phyloP scores from a whole-genome alignment of 2,888 invertebrate genomes.

The Proisotoma minuta region DNA sequence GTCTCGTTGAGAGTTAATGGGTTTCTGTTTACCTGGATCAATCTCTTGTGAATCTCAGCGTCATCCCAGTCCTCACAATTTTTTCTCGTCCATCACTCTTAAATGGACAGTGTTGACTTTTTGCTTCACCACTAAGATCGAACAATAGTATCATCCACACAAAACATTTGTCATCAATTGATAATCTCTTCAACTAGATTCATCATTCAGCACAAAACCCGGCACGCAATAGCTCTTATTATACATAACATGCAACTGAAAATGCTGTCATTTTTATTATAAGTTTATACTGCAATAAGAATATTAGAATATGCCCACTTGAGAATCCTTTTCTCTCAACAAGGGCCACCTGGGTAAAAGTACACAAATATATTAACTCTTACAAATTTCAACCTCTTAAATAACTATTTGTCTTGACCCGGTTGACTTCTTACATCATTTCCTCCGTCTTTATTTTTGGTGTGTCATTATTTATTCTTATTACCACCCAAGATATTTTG shows the following conservation, averaged over 20 bases:
- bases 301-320: no score
- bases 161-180: no score
- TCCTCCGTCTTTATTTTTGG: background rate
- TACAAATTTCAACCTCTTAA: slow-evolving; percentile 9
- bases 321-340: background rate
- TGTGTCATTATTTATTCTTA: slow-evolving; percentile 7
- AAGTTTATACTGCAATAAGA: no score
- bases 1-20: slow-evolving; percentile 28
- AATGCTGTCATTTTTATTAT: no score
- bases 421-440: background rate
- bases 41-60: background rate
- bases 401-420: no score
- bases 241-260: no score
- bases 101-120: background rate
- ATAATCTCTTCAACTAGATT: no score
- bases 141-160: slow-evolving; percentile 11
- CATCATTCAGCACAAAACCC: no score
- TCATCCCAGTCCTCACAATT: background rate
- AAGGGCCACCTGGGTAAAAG: slow-evolving; percentile 15
- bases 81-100: background rate
- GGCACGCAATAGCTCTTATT: no score
- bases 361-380: slow-evolving; percentile 6
- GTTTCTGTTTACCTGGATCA: slow-evolving; percentile 37
- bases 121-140: background rate
- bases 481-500: slow-evolving; percentile 11